Base-by-base conservation (phyloP, 1,140 invertebrate genomes). In the Microvelia longipes region DNA sequence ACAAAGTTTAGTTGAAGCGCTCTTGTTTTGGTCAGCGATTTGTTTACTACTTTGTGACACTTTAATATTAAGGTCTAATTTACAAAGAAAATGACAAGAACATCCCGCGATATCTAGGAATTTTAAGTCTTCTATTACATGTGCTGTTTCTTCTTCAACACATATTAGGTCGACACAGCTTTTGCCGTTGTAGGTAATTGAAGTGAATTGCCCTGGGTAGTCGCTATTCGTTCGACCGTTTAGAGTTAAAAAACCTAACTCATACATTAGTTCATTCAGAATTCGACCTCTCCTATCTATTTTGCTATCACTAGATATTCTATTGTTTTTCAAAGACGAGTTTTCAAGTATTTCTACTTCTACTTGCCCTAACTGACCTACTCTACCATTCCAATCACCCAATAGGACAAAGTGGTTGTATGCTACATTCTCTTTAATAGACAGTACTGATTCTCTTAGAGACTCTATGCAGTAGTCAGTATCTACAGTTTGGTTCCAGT, bases 101-200 rank as follows among this genome's bases (percentile, higher is more conserved):
- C 5, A 50, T 11, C 35, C 35, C 19, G 5, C 35, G 19, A 50
- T 11, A 11, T 50, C 35, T 50, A 11, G 5, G 19, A 50, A 50
- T 50, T 50, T 50, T 19, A 50, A 11, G 19, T 50, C 35, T 50
- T 50, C 19, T 50, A 50, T 19, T 19, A 5, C 5, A 50, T 19
- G 35, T 11, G 35, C 19, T 11, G 35, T 50, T 5, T 50, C 19
- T 11, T 50, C 35, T 50, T 66, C 28, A 27, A 66, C 13, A n/a
- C 65, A 66, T 28, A 66, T 28, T 15, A 66, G 19, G 28, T 66
- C 65, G 2, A 66, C 27, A 27, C 65, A 66, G 27, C 65, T 66
- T 26, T 66, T 66, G 24, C 65, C 65, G 24, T 28, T 28, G 28
- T 66, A 28, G 28, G 25, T 66, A 14, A 28, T 28, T 2, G 28